Evolutionary conservation across 2,113 vertebrate species (phyloP).

Genomic region (Channa maculata): DNA sequence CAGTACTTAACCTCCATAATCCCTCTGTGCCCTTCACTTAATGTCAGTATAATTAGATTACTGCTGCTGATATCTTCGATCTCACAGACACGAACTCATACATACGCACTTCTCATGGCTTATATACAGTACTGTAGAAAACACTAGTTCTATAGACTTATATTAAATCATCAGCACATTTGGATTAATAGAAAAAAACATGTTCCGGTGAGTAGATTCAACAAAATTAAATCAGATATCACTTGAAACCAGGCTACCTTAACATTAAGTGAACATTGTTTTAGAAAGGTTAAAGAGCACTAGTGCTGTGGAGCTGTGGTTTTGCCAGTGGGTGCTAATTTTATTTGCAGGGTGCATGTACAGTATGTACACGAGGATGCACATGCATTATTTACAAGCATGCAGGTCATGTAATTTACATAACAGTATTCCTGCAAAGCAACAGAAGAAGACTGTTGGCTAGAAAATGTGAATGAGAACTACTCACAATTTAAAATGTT

Average conservation of each 20-base stretch:
- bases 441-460: background rate
- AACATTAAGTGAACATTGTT: too few species aligned
- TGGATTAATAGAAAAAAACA: background rate
- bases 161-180: slow-evolving; percentile 1
- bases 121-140: background rate
- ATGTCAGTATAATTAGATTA: slow-evolving; percentile 78
- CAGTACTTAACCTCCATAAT: slow-evolving; percentile 75
- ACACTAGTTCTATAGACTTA: background rate
- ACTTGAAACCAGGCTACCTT: too few species aligned
- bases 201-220: too few species aligned
- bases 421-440: background rate
- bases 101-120: background rate
- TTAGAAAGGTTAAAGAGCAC: background rate
- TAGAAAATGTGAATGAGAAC: too few species aligned
- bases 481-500: too few species aligned
- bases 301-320: background rate
- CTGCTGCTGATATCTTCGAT: slow-evolving; percentile 56
- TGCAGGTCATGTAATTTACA: background rate
- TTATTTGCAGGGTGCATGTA: background rate
- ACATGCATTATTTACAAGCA: background rate
- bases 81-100: slow-evolving; percentile 14
- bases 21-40: slow-evolving; percentile 73
- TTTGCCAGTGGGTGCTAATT: background rate
- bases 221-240: too few species aligned
- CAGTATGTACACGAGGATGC: too few species aligned